A percentile compares a stretch with the other conserved stretches of the same genome.
phyloP scores from a whole-genome alignment of 2,113 vertebrate genomes.

The Platycercus adscitus region DNA sequence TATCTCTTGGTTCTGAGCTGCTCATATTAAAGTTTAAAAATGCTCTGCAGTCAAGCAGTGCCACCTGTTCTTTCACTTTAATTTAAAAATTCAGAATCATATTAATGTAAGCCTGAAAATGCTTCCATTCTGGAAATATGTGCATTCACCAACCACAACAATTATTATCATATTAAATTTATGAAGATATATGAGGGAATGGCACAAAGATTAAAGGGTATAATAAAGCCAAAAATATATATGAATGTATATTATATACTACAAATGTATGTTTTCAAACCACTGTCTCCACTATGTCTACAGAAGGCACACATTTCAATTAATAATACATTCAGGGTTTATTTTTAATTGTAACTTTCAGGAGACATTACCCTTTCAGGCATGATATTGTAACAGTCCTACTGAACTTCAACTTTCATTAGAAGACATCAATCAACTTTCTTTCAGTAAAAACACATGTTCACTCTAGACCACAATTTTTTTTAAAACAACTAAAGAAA shows the following conservation, averaged over 20 bases:
- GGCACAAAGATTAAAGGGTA: constrained; percentile 56
- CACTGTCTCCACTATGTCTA: constrained; percentile 71
- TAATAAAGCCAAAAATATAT: constrained; percentile 58
- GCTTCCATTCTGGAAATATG: constrained; percentile 3
- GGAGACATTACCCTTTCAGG: constrained; percentile 45
- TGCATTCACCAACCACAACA: constrained; percentile 29
- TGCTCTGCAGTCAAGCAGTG: background rate
- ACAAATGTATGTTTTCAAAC: constrained; percentile 50
- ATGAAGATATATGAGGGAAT: constrained; percentile 46
- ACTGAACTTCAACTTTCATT: constrained; percentile 41
- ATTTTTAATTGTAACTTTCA: constrained; percentile 48
- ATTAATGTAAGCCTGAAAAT: constrained; percentile 3
- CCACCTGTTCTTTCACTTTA: constrained; percentile 54
- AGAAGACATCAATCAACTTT: constrained; percentile 54
- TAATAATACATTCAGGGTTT: constrained; percentile 49
- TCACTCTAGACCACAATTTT: constrained; percentile 27
- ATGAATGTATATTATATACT: background rate
- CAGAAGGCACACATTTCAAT: constrained; percentile 55
- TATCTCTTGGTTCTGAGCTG: background rate
- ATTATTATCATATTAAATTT: constrained; percentile 58
- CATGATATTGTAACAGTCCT: constrained; percentile 32
- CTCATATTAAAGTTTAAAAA: constrained; percentile 26
- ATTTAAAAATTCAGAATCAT: background rate
- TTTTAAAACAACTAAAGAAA: constrained; percentile 12
- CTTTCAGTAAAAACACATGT: constrained; percentile 57